Evolutionary conservation across 2,888 invertebrate species (phyloP), one percentile per base, ranked within the genome.

Genomic region (Ormyrus pomaceus): DNA sequence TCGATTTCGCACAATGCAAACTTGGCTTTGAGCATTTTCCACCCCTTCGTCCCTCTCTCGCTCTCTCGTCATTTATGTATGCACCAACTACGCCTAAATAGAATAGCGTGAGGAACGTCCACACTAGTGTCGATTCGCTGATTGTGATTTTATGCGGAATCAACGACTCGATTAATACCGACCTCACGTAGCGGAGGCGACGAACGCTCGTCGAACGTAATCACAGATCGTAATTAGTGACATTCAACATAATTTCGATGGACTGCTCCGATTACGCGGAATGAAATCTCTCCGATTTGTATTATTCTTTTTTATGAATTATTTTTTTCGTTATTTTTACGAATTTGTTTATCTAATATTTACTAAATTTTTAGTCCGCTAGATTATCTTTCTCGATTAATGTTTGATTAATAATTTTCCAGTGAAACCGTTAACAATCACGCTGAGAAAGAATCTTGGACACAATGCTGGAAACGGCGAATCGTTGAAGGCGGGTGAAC

Each of bases 361-460:
- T 19, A 1, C 19, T 19, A 19, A 19, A 19, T 19, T 19, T 19
- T 19, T 19, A 19, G 19, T 19, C 19, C 19, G 19, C 19, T 19
- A 19, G 0, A 1, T 19, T 19, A 19, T 19, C 19, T 19, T 19
- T 19, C 19, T 19, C 19, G 19, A 19, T 19, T 19, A 1, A 19
- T 19, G 2, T 19, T 19, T 2, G 19, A 19, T 19, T 19, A 19
- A 19, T 19, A 19, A 13, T 19, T 19, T 19, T 84, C 2, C 92
- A 97, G 97, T 97, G 88, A 94, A 95, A 90, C 97, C 97, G 34
- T 91, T 97, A 85, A 95, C 95, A 80, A 95, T 96, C 83, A 94
- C 94, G 87, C 96, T 97, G 87, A 92, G 94, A 87, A 94, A 94
- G 92, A 91, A 93, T 9, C 84, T 84, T 64, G 88, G 85, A 62